phyloP scores from a whole-genome alignment of 2,113 vertebrate species.

The Otocyon megalotis region DNA sequence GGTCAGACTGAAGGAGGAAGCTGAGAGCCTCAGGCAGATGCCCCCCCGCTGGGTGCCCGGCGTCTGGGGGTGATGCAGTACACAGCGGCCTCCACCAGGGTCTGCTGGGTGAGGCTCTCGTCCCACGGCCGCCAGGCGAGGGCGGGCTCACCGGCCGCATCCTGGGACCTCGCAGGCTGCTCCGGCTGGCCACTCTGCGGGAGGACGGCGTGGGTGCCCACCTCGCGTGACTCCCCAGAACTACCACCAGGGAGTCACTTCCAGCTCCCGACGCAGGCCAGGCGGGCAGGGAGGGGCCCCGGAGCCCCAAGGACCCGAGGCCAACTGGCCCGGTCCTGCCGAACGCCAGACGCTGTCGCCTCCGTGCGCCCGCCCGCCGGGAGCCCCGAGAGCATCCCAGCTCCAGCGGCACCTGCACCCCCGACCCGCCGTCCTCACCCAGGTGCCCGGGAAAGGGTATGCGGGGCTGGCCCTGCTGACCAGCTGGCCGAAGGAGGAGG shows the following conservation, averaged over 20 bases:
- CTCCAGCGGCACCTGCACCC: fast-evolving
- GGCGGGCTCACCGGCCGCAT: fast-evolving
- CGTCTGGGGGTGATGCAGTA: neutral
- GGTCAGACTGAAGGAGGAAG: neutral
- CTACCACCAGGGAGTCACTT: neutral
- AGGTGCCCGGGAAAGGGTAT: fast-evolving
- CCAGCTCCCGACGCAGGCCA: neutral
- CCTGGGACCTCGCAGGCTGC: neutral
- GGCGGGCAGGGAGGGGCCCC: neutral
- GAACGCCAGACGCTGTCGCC: fast-evolving
- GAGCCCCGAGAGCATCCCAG: fast-evolving
- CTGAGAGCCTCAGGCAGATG: neutral
- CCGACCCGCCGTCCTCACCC: fast-evolving
- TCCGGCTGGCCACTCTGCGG: fast-evolving
- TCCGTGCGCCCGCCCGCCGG: fast-evolving
- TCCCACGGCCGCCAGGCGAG: neutral
- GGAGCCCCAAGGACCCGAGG: neutral
- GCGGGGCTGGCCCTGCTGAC: neutral
- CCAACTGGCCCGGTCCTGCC: fast-evolving
- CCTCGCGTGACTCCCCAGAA: neutral
- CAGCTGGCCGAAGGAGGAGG: neutral
- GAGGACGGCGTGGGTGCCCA: neutral
- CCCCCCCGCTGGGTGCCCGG: neutral
- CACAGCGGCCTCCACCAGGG: neutral
- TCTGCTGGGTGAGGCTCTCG: too few relatives aligned